Conservation (phyloP, 2,888 invertebrate genomes). For the Chrysotoxum bicinctum region DNA sequence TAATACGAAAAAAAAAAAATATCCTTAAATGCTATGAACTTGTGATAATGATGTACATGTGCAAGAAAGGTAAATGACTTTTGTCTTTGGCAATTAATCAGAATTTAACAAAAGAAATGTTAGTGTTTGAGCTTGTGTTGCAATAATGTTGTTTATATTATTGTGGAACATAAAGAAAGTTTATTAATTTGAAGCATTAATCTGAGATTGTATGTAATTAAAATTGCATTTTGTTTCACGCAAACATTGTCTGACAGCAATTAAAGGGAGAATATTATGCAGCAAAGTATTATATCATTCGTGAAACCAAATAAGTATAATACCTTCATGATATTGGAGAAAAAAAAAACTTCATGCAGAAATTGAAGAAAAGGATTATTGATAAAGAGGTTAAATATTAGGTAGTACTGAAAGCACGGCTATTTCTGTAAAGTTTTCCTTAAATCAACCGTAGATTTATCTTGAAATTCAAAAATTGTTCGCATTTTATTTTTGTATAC, state of each 20-base stretch:
- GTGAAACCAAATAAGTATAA: too few species aligned
- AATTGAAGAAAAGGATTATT: too few species aligned
- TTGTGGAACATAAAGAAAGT: neutral
- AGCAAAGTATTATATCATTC: too few species aligned
- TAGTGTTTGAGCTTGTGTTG: neutral
- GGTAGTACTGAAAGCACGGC: too few species aligned
- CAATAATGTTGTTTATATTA: neutral
- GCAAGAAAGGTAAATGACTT: constrained; percentile 2
- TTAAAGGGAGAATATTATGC: too few species aligned
- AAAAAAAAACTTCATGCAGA: too few species aligned
- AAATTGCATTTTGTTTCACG: neutral
- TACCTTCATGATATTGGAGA: too few species aligned
- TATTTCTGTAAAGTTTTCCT: too few species aligned
- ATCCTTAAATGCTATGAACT: constrained; percentile 1
- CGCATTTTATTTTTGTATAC: too few species aligned
- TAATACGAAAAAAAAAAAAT: neutral
- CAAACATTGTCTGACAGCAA: neutral
- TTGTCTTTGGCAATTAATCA: neutral
- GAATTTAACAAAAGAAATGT: neutral
- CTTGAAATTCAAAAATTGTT: too few species aligned
- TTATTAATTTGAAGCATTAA: neutral
- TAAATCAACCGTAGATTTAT: too few species aligned
- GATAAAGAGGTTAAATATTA: too few species aligned
- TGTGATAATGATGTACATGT: neutral
- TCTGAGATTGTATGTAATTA: neutral